phyloP scores from a whole-genome alignment of 53 echinoderm and acorn worm genomes.

The Hippasteria phrygiana region DNA sequence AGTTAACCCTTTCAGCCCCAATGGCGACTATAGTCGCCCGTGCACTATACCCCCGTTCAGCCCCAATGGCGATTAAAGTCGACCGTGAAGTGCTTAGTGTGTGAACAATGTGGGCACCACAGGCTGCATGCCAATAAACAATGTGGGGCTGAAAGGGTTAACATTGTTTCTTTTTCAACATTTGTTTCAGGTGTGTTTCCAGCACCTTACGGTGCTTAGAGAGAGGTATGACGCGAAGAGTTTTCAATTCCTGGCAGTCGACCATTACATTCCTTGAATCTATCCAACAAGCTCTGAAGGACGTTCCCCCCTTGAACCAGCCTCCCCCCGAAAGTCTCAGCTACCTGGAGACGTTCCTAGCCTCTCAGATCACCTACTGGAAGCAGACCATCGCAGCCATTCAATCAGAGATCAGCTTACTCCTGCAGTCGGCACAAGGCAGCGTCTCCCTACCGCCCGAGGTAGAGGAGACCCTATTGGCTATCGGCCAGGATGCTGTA shows the following conservation, averaged over 20 bases:
- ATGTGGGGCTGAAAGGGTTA: no score
- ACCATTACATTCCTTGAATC: background rate
- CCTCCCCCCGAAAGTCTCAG: conserved; percentile 74
- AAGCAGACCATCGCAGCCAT: conserved; percentile 40
- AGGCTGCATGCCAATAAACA: no score
- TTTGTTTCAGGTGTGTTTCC: conserved; percentile 65
- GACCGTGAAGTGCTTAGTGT: no score
- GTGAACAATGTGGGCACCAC: no score
- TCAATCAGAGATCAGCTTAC: conserved; percentile 73
- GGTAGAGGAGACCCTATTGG: conserved; percentile 58
- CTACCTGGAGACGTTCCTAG: conserved; percentile 83
- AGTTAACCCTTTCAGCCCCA: no score
- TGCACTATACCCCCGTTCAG: no score
- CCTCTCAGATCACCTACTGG: conserved; percentile 61
- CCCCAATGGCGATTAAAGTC: no score
- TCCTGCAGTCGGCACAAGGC: conserved; percentile 73
- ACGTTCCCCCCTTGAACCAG: conserved; percentile 48
- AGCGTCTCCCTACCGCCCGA: conserved; percentile 64
- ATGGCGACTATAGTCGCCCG: no score
- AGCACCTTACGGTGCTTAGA: conserved; percentile 55
- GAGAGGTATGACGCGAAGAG: background rate
- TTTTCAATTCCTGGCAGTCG: conserved; percentile 28
- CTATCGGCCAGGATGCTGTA: conserved; percentile 51
- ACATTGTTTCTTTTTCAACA: no score
- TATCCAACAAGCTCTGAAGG: conserved; percentile 29